Percentiles rank a stretch among this genome's conserved stretches.
Evolutionary conservation across 2,888 invertebrate genomes (phyloP).

Genomic region (Tricholauxania praeusta): DNA sequence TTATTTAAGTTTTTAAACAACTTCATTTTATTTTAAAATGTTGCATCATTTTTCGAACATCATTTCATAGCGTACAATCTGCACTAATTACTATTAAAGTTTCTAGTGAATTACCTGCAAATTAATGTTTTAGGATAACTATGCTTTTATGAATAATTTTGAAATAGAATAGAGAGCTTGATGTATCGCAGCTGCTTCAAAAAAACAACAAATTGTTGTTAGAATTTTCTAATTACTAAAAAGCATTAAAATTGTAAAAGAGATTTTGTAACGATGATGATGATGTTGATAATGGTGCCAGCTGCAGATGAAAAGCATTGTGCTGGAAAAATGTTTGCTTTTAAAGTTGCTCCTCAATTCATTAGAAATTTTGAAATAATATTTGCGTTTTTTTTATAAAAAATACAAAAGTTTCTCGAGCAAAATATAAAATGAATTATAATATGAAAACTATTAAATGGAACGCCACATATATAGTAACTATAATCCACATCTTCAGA

Average conservation of each 20-base stretch:
- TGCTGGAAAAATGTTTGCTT: conserved; percentile 7
- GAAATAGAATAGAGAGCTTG: too few relatives aligned
- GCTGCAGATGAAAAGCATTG: neutral
- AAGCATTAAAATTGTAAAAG: too few relatives aligned
- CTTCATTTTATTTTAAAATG: too few relatives aligned
- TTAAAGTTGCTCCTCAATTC: conserved; percentile 13
- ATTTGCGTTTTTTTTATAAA: neutral
- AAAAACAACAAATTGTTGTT: too few relatives aligned
- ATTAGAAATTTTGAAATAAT: conserved; percentile 29
- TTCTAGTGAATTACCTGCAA: conserved; percentile 60
- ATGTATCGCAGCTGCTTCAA: too few relatives aligned
- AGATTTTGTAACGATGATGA: too few relatives aligned
- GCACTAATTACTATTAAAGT: conserved; percentile 61
- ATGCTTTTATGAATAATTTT: too few relatives aligned
- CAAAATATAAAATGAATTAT: neutral
- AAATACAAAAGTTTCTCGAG: too few relatives aligned
- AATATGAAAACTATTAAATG: neutral
- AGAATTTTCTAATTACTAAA: too few relatives aligned
- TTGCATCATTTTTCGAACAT: conserved; percentile 34
- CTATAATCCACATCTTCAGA: neutral
- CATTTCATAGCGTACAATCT: conserved; percentile 44
- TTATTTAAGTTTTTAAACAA: too few relatives aligned
- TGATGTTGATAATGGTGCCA: too few relatives aligned
- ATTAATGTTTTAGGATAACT: neutral
- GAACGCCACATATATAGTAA: neutral